phyloP scores from a whole-genome alignment of 2,797 vertebrate species.

The Anguilla anguilla region DNA sequence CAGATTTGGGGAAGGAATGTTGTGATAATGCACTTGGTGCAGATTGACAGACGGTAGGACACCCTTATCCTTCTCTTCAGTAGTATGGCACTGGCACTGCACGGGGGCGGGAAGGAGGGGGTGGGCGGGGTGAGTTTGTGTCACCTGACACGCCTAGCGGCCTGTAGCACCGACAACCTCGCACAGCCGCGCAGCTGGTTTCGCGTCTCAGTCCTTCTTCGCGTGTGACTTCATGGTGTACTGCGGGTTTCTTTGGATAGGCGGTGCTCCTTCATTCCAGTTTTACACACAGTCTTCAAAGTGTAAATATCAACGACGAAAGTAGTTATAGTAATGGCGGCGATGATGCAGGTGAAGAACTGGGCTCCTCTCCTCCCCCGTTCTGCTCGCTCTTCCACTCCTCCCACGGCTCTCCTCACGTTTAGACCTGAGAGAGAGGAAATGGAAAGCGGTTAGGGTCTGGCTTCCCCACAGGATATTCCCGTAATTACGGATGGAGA shows the following conservation, averaged over 20 bases:
- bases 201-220: constrained; percentile 24
- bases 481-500: constrained; percentile 65
- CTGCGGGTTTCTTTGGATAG: constrained; percentile 45
- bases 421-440: constrained; percentile 59
- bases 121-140: neutral
- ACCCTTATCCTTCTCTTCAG: constrained; percentile 61
- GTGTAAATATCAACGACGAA: constrained; percentile 41
- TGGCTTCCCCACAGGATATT: constrained; percentile 60
- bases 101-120: neutral
- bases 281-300: constrained; percentile 46
- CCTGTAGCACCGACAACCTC: constrained; percentile 43
- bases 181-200: constrained; percentile 47
- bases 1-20: constrained; percentile 75
- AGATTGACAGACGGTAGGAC: constrained; percentile 59
- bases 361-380: constrained; percentile 38
- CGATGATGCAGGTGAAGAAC: constrained; percentile 34
- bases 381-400: constrained; percentile 42
- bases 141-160: constrained; percentile 37
- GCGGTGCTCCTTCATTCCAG: constrained; percentile 60
- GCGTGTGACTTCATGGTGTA: constrained; percentile 34
- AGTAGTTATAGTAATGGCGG: constrained; percentile 36
- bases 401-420: constrained; percentile 50
- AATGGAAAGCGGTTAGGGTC: constrained; percentile 22
- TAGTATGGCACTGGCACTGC: constrained; percentile 72
- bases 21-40: constrained; percentile 78